Base-by-base conservation (phyloP, 2,113 vertebrate genomes). In the Etia nguti region DNA sequence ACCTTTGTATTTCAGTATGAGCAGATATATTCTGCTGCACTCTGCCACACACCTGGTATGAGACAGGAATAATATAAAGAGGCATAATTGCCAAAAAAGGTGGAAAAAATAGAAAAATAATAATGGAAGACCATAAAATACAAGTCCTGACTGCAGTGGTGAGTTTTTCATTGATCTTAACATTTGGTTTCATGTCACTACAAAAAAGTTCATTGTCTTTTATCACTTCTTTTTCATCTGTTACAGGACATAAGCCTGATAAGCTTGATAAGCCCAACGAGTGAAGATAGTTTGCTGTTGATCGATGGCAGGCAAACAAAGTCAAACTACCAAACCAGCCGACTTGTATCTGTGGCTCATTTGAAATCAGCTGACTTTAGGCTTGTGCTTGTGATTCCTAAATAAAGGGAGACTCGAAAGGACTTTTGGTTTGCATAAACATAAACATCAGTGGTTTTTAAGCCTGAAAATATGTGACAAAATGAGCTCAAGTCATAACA, bases 191-290 rank as follows among this genome's bases (percentile, higher is more conserved):
- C 0, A 3, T 38, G 20, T 13, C 34, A 6, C n/a, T 68, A 15
- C 68, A 73, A 46, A 73, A 26, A 73, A 3, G 2, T 26, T 43
- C 13, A 22, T 43, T 16, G 8, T 73, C 22, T 73, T 24, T 26
- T 29, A 29, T 75, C 22, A 48, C 41, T 26, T 73, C 38, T 46
- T 13, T 48, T 29, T 75, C 9, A 0, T 75, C 22, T 20, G 26
- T 48, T 10, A 0, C 1, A 0, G 68, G 65, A 68, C 0, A 43
- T 46, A 46, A 46, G 13, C 12, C 15, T 36, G 34, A 6, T 62
- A 1, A 62, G 59, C 59, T n/a, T 34, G 59, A 62, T 62, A 36
- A 62, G 15, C 24, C 15, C 18, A 9, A 55, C 22, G 3, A 55
- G 56, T 16, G 56, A 16, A 9, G 56, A 38, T 5, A 36, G 65